Percentiles rank a stretch among this genome's conserved stretches.
Evolutionary conservation across 2,113 vertebrate species (phyloP).

Genomic region (Taxidea taxus): DNA sequence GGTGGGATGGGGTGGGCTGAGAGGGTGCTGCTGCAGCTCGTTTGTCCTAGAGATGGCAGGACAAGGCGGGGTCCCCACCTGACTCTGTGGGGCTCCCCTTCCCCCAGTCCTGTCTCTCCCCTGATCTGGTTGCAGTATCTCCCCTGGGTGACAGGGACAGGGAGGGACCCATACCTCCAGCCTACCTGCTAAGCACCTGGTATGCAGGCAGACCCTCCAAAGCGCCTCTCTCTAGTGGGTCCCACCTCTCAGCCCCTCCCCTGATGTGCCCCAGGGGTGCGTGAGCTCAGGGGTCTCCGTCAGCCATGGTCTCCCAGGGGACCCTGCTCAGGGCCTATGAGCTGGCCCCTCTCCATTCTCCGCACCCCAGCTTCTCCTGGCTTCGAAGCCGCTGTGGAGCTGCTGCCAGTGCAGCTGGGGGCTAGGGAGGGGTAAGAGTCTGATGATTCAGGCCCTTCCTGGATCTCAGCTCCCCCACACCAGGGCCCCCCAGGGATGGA

Average conservation of each 20-base stretch:
- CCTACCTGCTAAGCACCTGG: not conserved
- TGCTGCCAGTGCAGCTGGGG: no score
- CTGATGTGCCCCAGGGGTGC: not conserved
- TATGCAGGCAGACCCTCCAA: not conserved
- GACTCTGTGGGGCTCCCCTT: not conserved
- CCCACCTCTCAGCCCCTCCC: no score
- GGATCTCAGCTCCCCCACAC: not conserved
- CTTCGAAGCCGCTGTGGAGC: not conserved
- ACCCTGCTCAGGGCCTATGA: not conserved
- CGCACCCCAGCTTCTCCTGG: not conserved
- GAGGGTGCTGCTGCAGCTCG: not conserved
- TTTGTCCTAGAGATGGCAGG: not conserved
- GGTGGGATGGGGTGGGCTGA: not conserved
- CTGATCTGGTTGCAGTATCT: not conserved
- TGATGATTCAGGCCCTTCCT: not conserved
- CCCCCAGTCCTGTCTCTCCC: not conserved
- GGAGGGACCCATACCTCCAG: not conserved
- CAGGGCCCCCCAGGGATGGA: no score
- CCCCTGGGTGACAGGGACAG: not conserved
- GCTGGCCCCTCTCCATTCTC: not conserved
- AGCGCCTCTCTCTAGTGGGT: not conserved
- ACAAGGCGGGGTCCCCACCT: not conserved
- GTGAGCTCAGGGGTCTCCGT: not conserved
- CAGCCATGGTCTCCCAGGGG: not conserved
- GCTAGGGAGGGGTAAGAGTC: rapidly evolving